phyloP scores from a whole-genome alignment of 1,140 invertebrate species.

The Dendroctonus ponderosae region DNA sequence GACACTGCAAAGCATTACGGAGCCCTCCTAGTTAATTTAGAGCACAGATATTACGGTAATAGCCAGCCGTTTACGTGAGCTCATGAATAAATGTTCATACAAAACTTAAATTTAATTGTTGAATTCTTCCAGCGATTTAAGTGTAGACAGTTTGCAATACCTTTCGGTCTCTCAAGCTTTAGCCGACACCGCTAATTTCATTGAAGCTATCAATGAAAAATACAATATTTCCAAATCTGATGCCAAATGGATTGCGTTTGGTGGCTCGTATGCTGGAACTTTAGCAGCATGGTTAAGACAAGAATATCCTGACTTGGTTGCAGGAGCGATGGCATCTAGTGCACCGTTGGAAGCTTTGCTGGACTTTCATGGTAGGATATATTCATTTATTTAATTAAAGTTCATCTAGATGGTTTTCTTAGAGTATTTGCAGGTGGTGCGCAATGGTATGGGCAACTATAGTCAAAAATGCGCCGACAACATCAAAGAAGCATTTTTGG shows the following conservation, averaged over 20 bases:
- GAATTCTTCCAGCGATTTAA: constrained; percentile 61
- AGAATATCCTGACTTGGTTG: constrained; percentile 87
- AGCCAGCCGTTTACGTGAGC: constrained; percentile 65
- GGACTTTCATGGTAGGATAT: constrained; percentile 70
- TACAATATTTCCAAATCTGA: constrained; percentile 58
- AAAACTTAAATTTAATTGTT: no score
- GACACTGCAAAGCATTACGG: constrained; percentile 75
- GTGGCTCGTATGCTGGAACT: constrained; percentile 89
- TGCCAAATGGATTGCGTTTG: constrained; percentile 87
- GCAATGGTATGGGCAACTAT: constrained; percentile 6
- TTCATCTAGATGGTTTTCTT: constrained; percentile 1
- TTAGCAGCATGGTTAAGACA: constrained; percentile 85
- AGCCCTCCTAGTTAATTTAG: constrained; percentile 81
- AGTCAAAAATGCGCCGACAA: constrained; percentile 10
- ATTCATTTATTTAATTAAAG: background rate
- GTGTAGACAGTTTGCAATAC: constrained; percentile 73
- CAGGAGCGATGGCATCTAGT: constrained; percentile 82
- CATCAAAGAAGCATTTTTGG: constrained; percentile 14
- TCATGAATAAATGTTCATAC: background rate
- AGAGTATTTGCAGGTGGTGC: constrained; percentile 25
- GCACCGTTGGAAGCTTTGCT: constrained; percentile 80
- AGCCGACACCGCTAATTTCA: constrained; percentile 82
- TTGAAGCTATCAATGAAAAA: constrained; percentile 64
- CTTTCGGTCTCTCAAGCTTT: constrained; percentile 84
- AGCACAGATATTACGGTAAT: constrained; percentile 91